Evolutionary conservation across 1,140 invertebrate genomes (phyloP), one percentile per base, ranked within the genome.

Genomic region (Ostrea denselamellosa): DNA sequence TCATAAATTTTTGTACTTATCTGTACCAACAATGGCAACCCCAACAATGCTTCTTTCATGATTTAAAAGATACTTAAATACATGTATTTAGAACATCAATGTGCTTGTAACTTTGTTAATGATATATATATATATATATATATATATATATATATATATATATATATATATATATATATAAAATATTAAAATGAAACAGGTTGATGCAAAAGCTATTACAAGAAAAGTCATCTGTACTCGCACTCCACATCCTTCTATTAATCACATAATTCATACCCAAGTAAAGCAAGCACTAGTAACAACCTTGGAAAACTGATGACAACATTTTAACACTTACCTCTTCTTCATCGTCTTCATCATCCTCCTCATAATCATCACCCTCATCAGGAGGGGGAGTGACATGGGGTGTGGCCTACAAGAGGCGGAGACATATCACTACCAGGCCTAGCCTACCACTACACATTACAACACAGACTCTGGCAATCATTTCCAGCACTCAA

Each of bases 311-410:
- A 77, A 77, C 22, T 14, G 12, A 86, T 52, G 85, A 68, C 65
- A 65, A 87, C 44, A 65, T 58, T 17, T 44, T 54, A 56, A 85
- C 87, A 91, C 91, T 89, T 86, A 91, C 88, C 53, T 88, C 83
- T 52, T 89, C 85, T 71, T 88, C 65, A 53, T 91, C 88, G 56
- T 91, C 87, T 88, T 91, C 84, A 52, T 53, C 87, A 56, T 88
- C 85, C 81, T 90, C 52, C 9, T 88, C 89, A 82, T 90, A 86
- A 53, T 90, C 88, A 62, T 90, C 90, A 62, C 90, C 90, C 9
- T 92, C 91, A 89, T 92, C 68, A 77, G 68, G 68, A 77, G 14
- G 25, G 25, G 68, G 68, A 9, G 44, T 84, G 62, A 84, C 81
- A 51, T 87, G 58, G 62, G 34, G 54, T 22, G 53, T 71, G n/a